Base-by-base conservation (phyloP, 2,797 vertebrate species). In the Centropyge bicolor region DNA sequence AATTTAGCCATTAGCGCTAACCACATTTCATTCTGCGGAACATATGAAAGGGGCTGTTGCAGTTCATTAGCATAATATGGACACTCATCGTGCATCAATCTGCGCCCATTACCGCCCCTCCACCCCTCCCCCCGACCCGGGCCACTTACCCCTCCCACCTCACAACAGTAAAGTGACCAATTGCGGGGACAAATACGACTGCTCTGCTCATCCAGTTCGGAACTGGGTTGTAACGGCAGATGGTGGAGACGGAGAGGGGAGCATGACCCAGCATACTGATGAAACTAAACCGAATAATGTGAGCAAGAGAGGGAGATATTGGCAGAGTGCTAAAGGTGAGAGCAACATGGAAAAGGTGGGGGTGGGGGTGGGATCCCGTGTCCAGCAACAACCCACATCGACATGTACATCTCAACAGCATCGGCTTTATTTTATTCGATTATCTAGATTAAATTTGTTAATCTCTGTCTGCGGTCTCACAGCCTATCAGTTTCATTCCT, bases 401-500 rank as follows among this genome's bases (percentile, higher is more conserved):
- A 61, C 43, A 27, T 43, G n/a, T 78, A 51, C 40, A 70, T 76
- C 54, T 73, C 40, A 84, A 83, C 77, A 54, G 82, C 64, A 7
- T 31, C 3, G 51, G 74, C 68, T 86, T 85, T 84, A 77, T 83
- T 90, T 73, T 40, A 93, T 92, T 91, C 55, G 70, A 93, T 94
- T 91, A 93, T 86, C 89, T 74, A 79, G 87, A 92, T 92, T 91
- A 78, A 60, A 92, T 93, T 92, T 88, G 88, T 88, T 92, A 89
- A 92, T 90, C 90, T 89, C 80, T 78, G 85, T 85, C 82, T 91
- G 91, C 86, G 75, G 74, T 75, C 87, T 86, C 75, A 6, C 77
- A n/a, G 8, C 80, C n/a, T 90, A 93, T 92, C 83, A 45, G 87
- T 91, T 91, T 83, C 90, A 90, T 88, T 89, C 78, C 77, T 31